Percentiles rank a stretch among this genome's conserved stretches.
Evolutionary conservation across 2,888 invertebrate genomes (phyloP).

Genomic region (Rhopalosiphum nymphaeae): DNA sequence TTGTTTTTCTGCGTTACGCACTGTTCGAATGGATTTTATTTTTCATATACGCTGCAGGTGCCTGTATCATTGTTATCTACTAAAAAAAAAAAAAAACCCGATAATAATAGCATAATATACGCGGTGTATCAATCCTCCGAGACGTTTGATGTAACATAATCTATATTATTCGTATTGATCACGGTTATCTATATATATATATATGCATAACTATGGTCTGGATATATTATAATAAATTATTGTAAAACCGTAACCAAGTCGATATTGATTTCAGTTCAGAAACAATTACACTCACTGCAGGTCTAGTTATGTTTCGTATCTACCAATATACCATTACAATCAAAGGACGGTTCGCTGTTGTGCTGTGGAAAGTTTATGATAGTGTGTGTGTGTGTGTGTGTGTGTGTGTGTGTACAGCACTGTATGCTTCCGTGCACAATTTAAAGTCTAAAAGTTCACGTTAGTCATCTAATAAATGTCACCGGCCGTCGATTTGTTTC

Average conservation of each 20-base stretch:
- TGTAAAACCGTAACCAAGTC: neutral
- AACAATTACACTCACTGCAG: neutral
- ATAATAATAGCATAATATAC: neutral
- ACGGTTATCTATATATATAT: neutral
- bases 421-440: neutral
- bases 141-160: neutral
- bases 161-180: neutral
- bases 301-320: neutral
- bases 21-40: neutral
- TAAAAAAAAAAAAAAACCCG: neutral
- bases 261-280: neutral
- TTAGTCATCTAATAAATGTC: neutral
- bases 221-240: neutral
- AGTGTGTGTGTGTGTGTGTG: neutral
- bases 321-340: neutral
- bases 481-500: neutral
- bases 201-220: neutral
- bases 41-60: conserved; percentile 11
- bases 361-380: neutral
- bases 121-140: neutral
- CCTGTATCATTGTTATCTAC: neutral
- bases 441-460: neutral
- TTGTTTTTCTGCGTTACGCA: neutral
- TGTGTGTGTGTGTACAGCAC: neutral
- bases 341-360: neutral